phyloP scores from a whole-genome alignment of 2,113 vertebrate genomes.

The Archocentrus centrarchus region DNA sequence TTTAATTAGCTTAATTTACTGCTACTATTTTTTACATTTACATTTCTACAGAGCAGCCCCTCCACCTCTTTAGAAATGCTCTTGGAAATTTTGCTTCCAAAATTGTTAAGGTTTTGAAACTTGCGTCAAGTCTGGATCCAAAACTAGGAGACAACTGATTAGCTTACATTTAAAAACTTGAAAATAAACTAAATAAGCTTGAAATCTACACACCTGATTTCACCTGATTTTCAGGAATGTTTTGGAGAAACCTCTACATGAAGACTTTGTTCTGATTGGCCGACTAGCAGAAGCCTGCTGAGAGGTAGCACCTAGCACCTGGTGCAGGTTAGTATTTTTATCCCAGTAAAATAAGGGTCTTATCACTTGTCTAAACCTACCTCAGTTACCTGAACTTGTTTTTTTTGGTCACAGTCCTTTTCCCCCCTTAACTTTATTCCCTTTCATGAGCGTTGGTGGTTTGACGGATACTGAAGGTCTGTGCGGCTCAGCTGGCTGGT shows the following conservation, averaged over 20 bases:
- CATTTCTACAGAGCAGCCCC: background rate
- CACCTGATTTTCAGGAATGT: too few relatives aligned
- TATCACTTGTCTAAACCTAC: background rate
- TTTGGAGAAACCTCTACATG: too few relatives aligned
- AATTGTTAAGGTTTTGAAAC: background rate
- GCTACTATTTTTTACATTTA: background rate
- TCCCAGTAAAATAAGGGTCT: background rate
- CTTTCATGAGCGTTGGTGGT: background rate
- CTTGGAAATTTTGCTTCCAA: background rate
- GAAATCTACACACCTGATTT: too few relatives aligned
- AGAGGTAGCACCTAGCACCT: background rate
- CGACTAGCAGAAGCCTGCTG: background rate
- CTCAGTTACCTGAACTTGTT: background rate
- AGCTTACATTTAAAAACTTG: too few relatives aligned
- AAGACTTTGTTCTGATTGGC: background rate
- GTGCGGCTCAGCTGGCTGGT: too few relatives aligned
- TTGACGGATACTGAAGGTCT: too few relatives aligned
- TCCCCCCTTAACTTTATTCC: background rate
- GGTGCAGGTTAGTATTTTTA: background rate
- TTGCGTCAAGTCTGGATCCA: too few relatives aligned
- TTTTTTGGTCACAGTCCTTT: background rate
- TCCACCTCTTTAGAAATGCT: background rate
- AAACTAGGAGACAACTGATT: too few relatives aligned
- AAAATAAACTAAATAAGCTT: too few relatives aligned
- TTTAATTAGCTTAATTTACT: background rate